phyloP scores from a whole-genome alignment of 2,113 vertebrate genomes.

The Dryoscopus gambensis region DNA sequence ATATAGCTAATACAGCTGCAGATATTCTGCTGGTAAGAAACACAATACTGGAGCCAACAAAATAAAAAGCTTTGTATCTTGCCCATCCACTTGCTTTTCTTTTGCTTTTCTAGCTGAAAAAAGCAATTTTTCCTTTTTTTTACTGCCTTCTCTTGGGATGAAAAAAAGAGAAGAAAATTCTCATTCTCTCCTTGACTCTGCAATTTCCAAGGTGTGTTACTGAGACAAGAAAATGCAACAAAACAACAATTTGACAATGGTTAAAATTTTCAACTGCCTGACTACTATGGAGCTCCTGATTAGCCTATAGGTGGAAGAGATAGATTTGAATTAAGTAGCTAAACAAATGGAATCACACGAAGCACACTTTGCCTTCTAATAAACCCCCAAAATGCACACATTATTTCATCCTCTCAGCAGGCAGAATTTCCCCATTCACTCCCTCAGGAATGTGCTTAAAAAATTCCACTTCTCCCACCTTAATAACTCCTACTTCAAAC shows the following conservation, averaged over 20 bases:
- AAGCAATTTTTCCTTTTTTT: neutral
- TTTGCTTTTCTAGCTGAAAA: neutral
- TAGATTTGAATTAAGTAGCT: neutral
- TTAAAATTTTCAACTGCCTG: neutral
- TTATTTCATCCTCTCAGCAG: neutral
- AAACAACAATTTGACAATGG: neutral
- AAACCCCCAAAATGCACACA: neutral
- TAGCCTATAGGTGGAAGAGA: neutral
- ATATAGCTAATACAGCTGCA: neutral
- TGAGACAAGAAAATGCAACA: neutral
- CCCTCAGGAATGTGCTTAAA: neutral
- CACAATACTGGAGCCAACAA: neutral
- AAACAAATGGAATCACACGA: neutral
- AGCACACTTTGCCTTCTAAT: neutral
- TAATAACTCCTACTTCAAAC: neutral
- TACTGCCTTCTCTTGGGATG: neutral
- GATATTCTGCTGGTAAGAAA: neutral
- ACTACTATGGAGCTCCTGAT: neutral
- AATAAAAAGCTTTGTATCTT: neutral
- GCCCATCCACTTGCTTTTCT: neutral
- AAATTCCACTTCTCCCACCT: neutral
- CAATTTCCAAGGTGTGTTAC: neutral
- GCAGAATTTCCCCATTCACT: constrained; percentile 33
- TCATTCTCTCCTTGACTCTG: neutral
- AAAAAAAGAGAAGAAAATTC: neutral